Evolutionary conservation across 2,888 invertebrate genomes (phyloP).

Genomic region (Crepidodera aurea): DNA sequence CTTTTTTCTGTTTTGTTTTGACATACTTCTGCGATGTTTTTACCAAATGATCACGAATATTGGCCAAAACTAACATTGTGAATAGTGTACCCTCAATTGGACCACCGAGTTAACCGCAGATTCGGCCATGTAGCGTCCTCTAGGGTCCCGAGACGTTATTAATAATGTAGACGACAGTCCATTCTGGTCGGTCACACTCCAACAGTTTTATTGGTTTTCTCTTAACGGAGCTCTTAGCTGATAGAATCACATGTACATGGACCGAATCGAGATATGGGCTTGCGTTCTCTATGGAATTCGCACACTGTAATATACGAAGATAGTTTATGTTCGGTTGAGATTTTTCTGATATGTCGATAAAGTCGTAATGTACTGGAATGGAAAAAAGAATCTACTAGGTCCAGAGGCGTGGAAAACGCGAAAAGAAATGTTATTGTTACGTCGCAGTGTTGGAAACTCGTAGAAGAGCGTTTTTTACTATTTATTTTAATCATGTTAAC

Average conservation of each 20-base stretch:
- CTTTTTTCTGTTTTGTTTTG: no score
- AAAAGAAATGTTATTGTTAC: no score
- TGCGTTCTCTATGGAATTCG: conserved; percentile 18
- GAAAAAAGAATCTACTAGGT: no score
- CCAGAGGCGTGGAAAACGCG: no score
- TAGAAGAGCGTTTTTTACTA: no score
- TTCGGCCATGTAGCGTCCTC: conserved; percentile 37
- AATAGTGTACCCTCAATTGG: no score
- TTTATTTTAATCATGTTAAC: no score
- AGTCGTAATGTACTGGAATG: not conserved
- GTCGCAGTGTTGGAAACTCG: no score
- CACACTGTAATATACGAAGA: conserved; percentile 9
- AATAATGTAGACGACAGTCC: conserved; percentile 51
- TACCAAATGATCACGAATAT: no score
- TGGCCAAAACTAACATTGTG: no score
- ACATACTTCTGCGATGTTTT: no score
- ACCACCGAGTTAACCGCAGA: not conserved
- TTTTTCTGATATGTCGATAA: conserved; percentile 10
- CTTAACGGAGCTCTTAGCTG: conserved; percentile 47
- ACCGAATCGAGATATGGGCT: conserved; percentile 29
- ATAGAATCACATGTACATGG: conserved; percentile 42
- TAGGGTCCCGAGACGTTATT: conserved; percentile 47
- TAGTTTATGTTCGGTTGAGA: conserved; percentile 10
- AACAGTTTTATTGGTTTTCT: conserved; percentile 47
- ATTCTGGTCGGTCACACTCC: conserved; percentile 47